Evolutionary conservation across 2,888 invertebrate species (phyloP), one percentile per base, ranked within the genome.

Genomic region (Lumbricus terrestris): DNA sequence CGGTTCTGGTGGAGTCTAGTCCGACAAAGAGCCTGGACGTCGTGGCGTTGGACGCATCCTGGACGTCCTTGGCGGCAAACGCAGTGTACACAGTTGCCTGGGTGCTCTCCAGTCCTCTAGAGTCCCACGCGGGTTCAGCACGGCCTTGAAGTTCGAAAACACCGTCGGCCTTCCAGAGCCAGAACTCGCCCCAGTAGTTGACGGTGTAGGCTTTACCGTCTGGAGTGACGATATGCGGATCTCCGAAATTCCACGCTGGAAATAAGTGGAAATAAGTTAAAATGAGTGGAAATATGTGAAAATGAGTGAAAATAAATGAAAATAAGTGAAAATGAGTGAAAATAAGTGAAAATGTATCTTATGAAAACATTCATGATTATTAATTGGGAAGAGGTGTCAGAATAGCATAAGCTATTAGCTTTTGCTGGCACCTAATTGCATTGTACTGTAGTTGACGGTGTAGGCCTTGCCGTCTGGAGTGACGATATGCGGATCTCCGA

Each of bases 171-270:
- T 90, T 90, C 34, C 85, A 38, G 13, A 88, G 42, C 90, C 88
- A 88, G 33, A 88, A 88, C 85, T 90, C 90, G 0, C 88, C 90
- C 88, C 38, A 47, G 38, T 16, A 85, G 47, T 90, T 90, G 85
- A 88, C 85, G 23, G 85, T 54, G 47, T 90, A 90, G 4, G 88
- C 34, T 20, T 42, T 40, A 11, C 33, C n/a, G 88, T 90, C 90
- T 3, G 90, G 90, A 33, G 90, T 90, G 29, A 40, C n/a, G n/a
- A 90, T 88, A 42, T 90, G 90, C n/a, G 90, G 90, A n/a, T 90
- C 90, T 20, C 90, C 90, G 34, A 85, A 90, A 34, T 38, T 40
- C 38, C 38, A 90, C 18, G 37, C 90, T 90, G 23, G 35, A 82
- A 69, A n/a, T 42, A 6, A 15, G 11, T 11, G 1, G 16, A 6